Conservation (phyloP, 2,797 vertebrate species). For the Myotis myotis region DNA sequence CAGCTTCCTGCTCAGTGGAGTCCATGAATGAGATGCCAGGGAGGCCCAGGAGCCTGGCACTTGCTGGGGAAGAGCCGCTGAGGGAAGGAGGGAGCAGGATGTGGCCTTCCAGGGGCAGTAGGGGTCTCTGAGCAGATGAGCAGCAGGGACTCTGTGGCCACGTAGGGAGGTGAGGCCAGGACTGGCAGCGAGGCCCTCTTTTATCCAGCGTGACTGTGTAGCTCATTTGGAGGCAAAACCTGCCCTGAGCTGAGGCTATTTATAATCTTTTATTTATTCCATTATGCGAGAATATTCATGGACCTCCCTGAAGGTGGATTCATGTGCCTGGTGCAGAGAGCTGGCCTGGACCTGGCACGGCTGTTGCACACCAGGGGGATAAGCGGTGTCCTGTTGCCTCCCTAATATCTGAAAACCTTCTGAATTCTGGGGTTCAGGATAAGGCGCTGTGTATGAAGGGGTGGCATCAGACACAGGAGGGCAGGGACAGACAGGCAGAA, state of each 20-base stretch:
- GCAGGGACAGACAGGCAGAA: background rate
- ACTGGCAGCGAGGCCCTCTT: background rate
- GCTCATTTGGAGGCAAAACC: slow-evolving; percentile 53
- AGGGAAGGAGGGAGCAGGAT: background rate
- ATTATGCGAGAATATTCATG: slow-evolving; percentile 64
- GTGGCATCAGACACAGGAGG: background rate
- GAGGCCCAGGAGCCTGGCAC: background rate
- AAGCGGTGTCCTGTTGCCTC: background rate
- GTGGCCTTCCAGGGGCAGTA: background rate
- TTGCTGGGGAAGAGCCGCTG: background rate
- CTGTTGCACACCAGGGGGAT: background rate
- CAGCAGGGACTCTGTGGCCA: background rate
- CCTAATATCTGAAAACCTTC: background rate
- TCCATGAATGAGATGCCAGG: background rate
- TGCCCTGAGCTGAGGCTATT: slow-evolving; percentile 41
- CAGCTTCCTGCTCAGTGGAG: no score
- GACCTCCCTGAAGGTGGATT: background rate
- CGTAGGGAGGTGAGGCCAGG: background rate
- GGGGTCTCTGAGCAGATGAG: background rate
- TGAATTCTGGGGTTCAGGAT: background rate
- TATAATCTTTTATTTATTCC: slow-evolving; percentile 69
- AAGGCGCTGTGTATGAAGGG: background rate
- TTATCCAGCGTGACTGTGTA: background rate
- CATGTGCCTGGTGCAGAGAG: background rate
- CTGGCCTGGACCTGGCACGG: background rate